Base-by-base conservation (phyloP, 2,797 vertebrate species). In the Atherinosoma microstoma region DNA sequence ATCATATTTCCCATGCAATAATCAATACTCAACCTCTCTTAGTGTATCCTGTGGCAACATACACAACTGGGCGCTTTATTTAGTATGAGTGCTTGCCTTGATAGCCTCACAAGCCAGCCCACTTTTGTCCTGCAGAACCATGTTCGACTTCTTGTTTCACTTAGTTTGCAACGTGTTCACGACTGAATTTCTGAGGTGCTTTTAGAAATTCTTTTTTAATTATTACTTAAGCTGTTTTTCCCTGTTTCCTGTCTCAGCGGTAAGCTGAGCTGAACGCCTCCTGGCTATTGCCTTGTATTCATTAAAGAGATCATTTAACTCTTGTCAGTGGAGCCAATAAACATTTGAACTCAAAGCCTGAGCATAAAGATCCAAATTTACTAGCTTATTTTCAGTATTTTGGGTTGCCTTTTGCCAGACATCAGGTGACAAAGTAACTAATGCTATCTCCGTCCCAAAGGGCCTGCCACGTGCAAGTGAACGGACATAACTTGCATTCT, bases 401-500 rank as follows among this genome's bases (percentile, higher is more conserved):
- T 38, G 30, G n/a, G 13, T 27, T 6, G 34, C 10, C 58, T 47
- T 49, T 59, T 29, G 22, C 29, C 4, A 75, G 54, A 73, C 32
- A 80, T 38, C 66, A 84, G 78, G 79, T 81, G 83, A 86, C 71
- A 67, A 35, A 72, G 45, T 67, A 79, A 73, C 71, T 70, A 20
- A 13, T 32, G 30, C 42, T 64, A 72, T 59, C 58, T 67, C 38
- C 60, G 59, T 76, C 73, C 58, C 75, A 59, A 67, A n/a, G 60
- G 70, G 53, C 32, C 67, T 42, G 70, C 79, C 80, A 77, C 76
- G 78, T 85, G 51, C 60, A 62, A 83, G 80, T 56, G 70, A 75
- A 83, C 45, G 40, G 78, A 89, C 82, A 84, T 87, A 79, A 80
- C 77, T 88, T 73, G 67, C 88, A 92, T 94, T 93, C 92, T 86